A percentile compares a stretch with the other conserved stretches of the same genome.
phyloP scores from a whole-genome alignment of 2,797 vertebrate genomes.

The Myotis planiceps region DNA sequence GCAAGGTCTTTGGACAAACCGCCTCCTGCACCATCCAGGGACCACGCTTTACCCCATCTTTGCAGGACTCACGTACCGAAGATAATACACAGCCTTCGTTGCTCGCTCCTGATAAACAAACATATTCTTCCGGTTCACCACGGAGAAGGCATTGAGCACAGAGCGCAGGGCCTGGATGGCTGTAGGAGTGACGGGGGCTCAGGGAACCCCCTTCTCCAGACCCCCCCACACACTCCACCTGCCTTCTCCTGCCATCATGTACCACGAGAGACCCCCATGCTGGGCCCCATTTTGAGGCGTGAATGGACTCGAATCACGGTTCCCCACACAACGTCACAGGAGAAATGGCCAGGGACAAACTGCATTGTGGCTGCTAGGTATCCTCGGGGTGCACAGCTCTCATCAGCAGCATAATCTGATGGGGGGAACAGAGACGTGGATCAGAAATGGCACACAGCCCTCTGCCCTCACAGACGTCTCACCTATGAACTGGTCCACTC shows the following conservation, averaged over 20 bases:
- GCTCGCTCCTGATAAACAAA: conserved; percentile 98
- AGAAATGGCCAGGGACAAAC: conserved; percentile 97
- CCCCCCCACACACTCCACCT: neutral
- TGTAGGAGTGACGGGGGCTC: conserved; percentile 76
- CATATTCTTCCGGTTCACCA: conserved; percentile 99
- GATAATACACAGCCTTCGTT: conserved; percentile 98
- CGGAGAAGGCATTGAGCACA: conserved; percentile 96
- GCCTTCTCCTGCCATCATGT: neutral
- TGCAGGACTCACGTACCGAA: conserved; percentile 90
- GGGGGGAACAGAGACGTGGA: neutral
- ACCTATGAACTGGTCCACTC: neutral
- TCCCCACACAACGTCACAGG: conserved; percentile 96
- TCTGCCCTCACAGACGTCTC: neutral
- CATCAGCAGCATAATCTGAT: conserved; percentile 94
- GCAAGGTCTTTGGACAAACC: neutral
- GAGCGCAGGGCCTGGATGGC: conserved; percentile 97
- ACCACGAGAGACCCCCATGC: conserved; percentile 95
- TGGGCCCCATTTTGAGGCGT: conserved; percentile 97
- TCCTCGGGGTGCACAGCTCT: conserved; percentile 96
- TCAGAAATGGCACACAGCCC: neutral
- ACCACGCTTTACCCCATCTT: neutral
- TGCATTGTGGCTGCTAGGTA: conserved; percentile 99
- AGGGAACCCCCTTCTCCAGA: neutral
- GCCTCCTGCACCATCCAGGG: neutral
- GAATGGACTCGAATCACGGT: conserved; percentile 98